phyloP scores from a whole-genome alignment of 2,113 vertebrate genomes.

The Mormyrus lacerda region DNA sequence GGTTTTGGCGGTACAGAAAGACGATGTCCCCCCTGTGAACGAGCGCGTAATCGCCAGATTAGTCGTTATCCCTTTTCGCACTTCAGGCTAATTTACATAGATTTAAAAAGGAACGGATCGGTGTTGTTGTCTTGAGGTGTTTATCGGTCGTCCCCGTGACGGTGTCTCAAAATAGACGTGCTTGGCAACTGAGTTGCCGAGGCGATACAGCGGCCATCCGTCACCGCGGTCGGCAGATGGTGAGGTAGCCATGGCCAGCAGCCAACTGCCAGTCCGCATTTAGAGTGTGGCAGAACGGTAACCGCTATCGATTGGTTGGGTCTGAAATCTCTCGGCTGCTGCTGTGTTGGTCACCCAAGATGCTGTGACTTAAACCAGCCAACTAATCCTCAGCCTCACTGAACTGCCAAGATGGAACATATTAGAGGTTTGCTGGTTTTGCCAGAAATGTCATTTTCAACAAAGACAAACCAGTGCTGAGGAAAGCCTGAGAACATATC shows the following conservation, averaged over 20 bases:
- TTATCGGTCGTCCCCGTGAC: background rate
- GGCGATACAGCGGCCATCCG: background rate
- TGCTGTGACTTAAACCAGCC: background rate
- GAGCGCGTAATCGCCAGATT: conserved; percentile 15
- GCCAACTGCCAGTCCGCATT: background rate
- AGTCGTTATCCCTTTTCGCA: conserved; percentile 25
- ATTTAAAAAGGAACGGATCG: conserved; percentile 11
- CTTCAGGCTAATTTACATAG: conserved; percentile 21
- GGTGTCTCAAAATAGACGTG: background rate
- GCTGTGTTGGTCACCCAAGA: background rate
- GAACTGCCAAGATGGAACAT: background rate
- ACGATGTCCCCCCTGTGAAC: conserved; percentile 20
- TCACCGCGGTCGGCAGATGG: conserved; percentile 23
- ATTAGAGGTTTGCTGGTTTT: background rate
- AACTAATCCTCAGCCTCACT: background rate
- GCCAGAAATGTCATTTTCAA: background rate
- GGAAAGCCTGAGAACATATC: background rate
- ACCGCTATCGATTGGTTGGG: background rate
- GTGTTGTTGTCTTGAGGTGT: background rate
- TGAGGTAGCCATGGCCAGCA: background rate
- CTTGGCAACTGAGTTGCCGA: background rate
- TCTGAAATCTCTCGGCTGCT: background rate
- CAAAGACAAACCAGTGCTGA: background rate
- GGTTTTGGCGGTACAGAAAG: conserved; percentile 14
- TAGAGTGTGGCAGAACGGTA: background rate